A percentile compares a stretch with the other conserved stretches of the same genome.
Conservation (phyloP, 1,140 invertebrate species). For the Sarcophaga bullata region DNA sequence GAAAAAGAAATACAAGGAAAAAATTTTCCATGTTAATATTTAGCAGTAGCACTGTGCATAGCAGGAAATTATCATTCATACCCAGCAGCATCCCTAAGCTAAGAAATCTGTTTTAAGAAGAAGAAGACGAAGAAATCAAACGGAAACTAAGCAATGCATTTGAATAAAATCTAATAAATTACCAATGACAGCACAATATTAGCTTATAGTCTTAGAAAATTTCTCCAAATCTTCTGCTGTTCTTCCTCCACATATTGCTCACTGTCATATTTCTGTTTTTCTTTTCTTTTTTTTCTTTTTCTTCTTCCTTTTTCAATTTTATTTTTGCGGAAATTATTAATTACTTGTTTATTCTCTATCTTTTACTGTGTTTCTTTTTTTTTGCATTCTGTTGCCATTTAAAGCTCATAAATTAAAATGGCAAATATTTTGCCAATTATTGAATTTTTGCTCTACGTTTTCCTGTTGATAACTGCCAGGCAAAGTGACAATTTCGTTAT, state of each 20-base stretch:
- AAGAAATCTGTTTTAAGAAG: too few relatives aligned
- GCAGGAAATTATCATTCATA: background rate
- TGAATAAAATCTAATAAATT: background rate
- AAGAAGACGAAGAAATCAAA: background rate
- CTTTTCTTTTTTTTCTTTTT: background rate
- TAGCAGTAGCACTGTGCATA: background rate
- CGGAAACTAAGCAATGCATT: background rate
- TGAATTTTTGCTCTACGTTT: background rate
- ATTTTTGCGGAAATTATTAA: conserved; percentile 3
- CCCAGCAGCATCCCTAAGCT: too few relatives aligned
- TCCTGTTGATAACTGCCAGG: background rate
- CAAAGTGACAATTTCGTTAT: conserved; percentile 16
- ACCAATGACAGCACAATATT: background rate
- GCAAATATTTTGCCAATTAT: conserved; percentile 25
- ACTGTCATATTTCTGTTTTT: background rate
- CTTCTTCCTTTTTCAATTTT: background rate
- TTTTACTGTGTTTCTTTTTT: background rate
- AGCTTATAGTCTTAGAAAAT: background rate
- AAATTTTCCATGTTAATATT: background rate
- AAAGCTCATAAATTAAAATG: conserved; percentile 19
- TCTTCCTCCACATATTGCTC: background rate
- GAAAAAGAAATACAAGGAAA: background rate
- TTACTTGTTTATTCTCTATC: background rate
- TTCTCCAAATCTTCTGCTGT: background rate
- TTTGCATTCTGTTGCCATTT: background rate